phyloP scores from a whole-genome alignment of 2,888 invertebrate genomes.

The Sialis lutaria region DNA sequence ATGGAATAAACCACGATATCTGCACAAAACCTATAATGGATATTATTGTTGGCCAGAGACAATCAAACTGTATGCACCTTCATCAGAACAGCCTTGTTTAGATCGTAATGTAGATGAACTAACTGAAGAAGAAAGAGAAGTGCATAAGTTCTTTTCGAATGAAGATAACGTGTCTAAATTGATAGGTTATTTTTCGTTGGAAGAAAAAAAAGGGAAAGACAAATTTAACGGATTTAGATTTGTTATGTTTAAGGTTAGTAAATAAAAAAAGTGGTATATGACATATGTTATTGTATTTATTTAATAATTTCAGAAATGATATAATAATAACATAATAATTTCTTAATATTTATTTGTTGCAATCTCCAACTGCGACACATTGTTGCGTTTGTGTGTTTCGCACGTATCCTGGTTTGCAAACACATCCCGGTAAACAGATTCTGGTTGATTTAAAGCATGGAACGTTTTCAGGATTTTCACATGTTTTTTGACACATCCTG shows the following conservation, averaged over 20 bases:
- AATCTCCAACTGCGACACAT: slow-evolving; percentile 1
- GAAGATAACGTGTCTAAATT: slow-evolving; percentile 49
- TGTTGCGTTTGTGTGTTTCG: neutral
- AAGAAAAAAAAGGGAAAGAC: slow-evolving; percentile 75
- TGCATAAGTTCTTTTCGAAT: slow-evolving; percentile 50
- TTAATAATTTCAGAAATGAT: too few species aligned
- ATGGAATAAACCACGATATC: slow-evolving; percentile 56
- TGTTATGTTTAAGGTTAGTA: slow-evolving; percentile 51
- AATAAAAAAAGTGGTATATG: neutral
- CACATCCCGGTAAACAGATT: slow-evolving; percentile 2
- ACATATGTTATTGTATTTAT: neutral
- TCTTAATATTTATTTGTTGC: neutral
- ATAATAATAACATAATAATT: too few species aligned
- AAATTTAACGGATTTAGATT: slow-evolving; percentile 54
- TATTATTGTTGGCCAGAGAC: slow-evolving; percentile 34
- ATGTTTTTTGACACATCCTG: slow-evolving; percentile 1
- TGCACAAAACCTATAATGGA: slow-evolving; percentile 44
- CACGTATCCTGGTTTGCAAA: neutral
- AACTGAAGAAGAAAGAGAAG: slow-evolving; percentile 41
- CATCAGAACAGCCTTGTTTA: slow-evolving; percentile 41
- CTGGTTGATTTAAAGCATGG: neutral
- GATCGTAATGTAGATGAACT: slow-evolving; percentile 35
- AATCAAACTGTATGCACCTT: slow-evolving; percentile 46
- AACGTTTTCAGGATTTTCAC: neutral
- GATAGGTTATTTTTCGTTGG: slow-evolving; percentile 55